Evolutionary conservation across 2,113 vertebrate genomes (phyloP).

Genomic region (Pandion haliaetus): DNA sequence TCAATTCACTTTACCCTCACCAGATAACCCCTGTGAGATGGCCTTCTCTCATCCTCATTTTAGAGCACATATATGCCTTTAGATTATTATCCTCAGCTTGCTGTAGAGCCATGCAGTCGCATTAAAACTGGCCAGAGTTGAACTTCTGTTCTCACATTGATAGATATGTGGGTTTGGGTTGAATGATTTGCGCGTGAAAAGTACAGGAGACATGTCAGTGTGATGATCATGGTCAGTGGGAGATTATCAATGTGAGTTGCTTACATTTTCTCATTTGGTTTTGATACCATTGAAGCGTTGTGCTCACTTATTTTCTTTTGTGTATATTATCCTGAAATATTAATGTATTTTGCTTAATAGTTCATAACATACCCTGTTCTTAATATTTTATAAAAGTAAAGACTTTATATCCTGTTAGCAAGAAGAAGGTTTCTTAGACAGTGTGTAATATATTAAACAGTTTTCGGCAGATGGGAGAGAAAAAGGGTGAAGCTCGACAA

Average conservation of each 20-base stretch:
- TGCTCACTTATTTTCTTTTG: slow-evolving; percentile 12
- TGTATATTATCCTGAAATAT: background rate
- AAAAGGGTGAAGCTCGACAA: slow-evolving; percentile 8
- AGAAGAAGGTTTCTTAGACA: slow-evolving; percentile 7
- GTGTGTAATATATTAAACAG: background rate
- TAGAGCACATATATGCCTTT: background rate
- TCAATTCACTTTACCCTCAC: background rate
- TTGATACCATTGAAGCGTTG: background rate
- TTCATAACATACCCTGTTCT: background rate
- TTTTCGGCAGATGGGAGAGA: background rate
- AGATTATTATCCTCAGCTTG: background rate
- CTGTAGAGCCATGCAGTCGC: background rate
- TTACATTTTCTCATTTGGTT: background rate
- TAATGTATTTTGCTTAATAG: slow-evolving; percentile 3
- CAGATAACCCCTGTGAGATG: background rate
- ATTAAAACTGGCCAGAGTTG: background rate
- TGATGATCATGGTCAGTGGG: background rate
- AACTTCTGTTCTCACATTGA: background rate
- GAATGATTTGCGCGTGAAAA: background rate
- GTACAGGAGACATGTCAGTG: background rate
- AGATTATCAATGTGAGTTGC: background rate
- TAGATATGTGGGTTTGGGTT: background rate
- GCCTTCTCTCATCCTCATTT: background rate
- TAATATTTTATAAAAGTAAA: slow-evolving; percentile 13
- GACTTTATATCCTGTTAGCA: slow-evolving; percentile 8